Conservation (phyloP, 2,113 vertebrate species). For the Trematomus loennbergii region DNA sequence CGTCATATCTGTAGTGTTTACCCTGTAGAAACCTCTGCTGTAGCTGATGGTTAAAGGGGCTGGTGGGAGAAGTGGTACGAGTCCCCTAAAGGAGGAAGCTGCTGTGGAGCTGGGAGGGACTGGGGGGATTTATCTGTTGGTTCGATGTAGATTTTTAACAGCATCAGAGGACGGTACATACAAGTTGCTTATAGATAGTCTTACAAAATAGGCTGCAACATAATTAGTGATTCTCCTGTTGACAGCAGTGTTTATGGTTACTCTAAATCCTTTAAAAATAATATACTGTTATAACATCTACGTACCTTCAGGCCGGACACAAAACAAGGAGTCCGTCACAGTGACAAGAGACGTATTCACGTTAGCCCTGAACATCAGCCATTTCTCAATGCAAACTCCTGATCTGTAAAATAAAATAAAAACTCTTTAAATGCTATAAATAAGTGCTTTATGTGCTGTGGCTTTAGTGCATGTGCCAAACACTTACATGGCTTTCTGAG, state of each 20-base stretch:
- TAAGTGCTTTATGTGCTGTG: background rate
- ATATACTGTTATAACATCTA: background rate
- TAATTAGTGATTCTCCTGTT: background rate
- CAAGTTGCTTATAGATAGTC: background rate
- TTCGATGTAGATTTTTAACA: background rate
- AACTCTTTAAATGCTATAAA: background rate
- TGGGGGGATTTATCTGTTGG: conserved; percentile 38
- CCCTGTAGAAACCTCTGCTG: conserved; percentile 80
- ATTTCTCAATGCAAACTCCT: conserved; percentile 82
- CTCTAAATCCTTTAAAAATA: background rate
- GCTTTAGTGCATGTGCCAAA: background rate
- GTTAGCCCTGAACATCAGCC: conserved; percentile 82
- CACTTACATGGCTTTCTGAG: conserved; percentile 64
- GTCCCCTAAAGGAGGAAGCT: conserved; percentile 48
- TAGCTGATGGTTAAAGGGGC: conserved; percentile 8
- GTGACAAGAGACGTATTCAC: conserved; percentile 77
- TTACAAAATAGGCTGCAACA: background rate
- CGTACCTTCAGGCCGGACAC: conserved; percentile 74
- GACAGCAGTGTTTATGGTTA: background rate
- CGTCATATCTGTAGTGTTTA: conserved; percentile 38
- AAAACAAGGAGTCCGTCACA: conserved; percentile 77
- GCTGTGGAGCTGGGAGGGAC: conserved; percentile 25
- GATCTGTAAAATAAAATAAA: conserved; percentile 53
- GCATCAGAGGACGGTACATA: background rate
- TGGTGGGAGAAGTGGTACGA: conserved; percentile 75